These are phyloP conservation scores for Mystacornis crossleyi DNA, from an alignment of 2,113 vertebrate species.

Conservation along the genomic window DNA sequence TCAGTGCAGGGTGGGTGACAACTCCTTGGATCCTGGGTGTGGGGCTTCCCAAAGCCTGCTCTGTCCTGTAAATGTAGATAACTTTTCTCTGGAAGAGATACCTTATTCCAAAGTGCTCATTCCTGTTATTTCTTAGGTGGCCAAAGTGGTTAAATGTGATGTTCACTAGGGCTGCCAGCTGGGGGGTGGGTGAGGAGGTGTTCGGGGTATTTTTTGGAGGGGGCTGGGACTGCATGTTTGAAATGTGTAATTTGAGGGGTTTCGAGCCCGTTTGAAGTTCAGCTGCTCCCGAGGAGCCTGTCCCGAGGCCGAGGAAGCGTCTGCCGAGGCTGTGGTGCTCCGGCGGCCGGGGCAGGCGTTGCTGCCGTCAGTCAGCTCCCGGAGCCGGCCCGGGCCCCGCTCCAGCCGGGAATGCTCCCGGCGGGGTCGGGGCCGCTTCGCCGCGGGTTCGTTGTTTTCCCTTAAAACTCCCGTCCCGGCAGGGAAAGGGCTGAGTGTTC, in stretches of 20 bases:
- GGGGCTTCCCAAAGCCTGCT: conserved; percentile 6
- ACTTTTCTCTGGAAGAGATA: neutral
- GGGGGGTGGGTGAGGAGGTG: neutral
- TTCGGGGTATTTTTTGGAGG: neutral
- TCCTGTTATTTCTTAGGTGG: neutral
- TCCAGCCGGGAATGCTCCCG: fast-evolving
- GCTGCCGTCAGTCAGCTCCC: neutral
- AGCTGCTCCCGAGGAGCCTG: conserved; percentile 67
- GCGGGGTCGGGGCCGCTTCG: neutral
- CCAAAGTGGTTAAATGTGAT: neutral
- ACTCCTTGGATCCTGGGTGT: conserved; percentile 18
- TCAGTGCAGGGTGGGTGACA: conserved; percentile 5
- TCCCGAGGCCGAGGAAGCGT: neutral
- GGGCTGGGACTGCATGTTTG: conserved; percentile 2
- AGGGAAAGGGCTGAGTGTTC: neutral
- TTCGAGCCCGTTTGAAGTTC: conserved; percentile 47
- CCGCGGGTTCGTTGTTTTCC: too few species aligned
- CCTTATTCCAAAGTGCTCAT: conserved; percentile 23
- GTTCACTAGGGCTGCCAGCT: neutral
- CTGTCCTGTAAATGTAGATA: neutral
- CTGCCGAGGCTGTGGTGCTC: neutral
- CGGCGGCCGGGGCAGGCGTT: neutral
- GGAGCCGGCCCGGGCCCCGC: neutral
- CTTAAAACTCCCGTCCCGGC: neutral
- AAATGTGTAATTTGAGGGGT: conserved; percentile 27